These are phyloP conservation scores for Loripinus fragilis DNA, from an alignment of 2,888 invertebrate species.

Conservation along the genomic window DNA sequence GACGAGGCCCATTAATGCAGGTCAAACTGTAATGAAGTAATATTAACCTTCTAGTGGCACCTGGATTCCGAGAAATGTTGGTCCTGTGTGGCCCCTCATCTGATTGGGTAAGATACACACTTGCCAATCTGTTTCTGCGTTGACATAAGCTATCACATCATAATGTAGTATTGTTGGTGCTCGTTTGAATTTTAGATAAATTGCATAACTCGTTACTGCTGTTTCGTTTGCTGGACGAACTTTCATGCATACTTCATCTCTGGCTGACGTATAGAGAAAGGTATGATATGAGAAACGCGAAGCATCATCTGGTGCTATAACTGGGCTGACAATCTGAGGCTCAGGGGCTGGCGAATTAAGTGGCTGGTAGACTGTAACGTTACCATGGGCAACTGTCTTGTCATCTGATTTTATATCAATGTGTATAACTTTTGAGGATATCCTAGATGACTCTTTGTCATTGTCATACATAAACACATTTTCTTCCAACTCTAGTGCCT, in stretches of 20 bases:
- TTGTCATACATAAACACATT: constrained; percentile 57
- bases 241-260: constrained; percentile 54
- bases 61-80: constrained; percentile 36
- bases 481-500: constrained; percentile 52
- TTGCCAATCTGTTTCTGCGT: constrained; percentile 30
- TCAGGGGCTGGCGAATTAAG: constrained; percentile 29
- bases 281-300: constrained; percentile 61
- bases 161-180: constrained; percentile 41
- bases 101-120: constrained; percentile 28
- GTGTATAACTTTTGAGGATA: constrained; percentile 49
- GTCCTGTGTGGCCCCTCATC: constrained; percentile 47
- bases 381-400: constrained; percentile 26
- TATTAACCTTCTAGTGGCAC: constrained; percentile 31
- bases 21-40: too few species aligned
- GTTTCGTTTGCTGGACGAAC: constrained; percentile 24
- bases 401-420: constrained; percentile 45
- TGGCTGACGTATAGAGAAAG: constrained; percentile 55
- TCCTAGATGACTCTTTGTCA: constrained; percentile 44
- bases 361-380: constrained; percentile 39
- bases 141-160: constrained; percentile 27
- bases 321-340: constrained; percentile 27
- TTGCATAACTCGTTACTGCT: constrained; percentile 22
- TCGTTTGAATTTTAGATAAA: constrained; percentile 29
- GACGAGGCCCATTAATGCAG: too few species aligned
- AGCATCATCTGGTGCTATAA: constrained; percentile 58